Evolutionary conservation across 2,888 invertebrate genomes (phyloP).

Genomic region (Cheilosia scutellata): DNA sequence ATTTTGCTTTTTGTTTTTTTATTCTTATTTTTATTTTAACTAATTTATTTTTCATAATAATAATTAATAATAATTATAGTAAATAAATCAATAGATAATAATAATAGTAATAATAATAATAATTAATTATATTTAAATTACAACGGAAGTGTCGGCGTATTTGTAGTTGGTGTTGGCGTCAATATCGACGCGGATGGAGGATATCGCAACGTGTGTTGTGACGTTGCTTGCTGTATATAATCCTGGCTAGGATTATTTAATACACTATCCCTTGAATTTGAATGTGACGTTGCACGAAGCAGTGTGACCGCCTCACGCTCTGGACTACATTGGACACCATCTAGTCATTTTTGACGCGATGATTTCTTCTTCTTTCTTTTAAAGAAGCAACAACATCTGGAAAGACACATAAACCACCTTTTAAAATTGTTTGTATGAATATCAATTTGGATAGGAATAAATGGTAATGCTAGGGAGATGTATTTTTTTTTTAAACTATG

Average conservation of each 20-base stretch:
- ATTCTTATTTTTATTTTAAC: conserved; percentile 44
- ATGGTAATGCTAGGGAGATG: conserved; percentile 53
- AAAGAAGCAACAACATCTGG: conserved; percentile 99
- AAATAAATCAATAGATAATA: conserved; percentile 79
- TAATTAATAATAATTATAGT: conserved; percentile 82
- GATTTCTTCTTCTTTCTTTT: conserved; percentile 99
- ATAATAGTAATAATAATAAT: conserved; percentile 76
- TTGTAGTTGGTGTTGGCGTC: conserved; percentile 85
- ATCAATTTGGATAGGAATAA: conserved; percentile 31
- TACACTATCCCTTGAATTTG: conserved; percentile 86
- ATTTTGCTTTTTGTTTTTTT: conserved; percentile 52
- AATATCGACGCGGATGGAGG: conserved; percentile 85
- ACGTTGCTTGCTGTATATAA: conserved; percentile 85
- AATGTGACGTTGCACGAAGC: conserved; percentile 87
- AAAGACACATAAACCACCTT: conserved; percentile 79
- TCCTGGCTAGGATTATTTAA: conserved; percentile 85
- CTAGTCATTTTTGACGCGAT: conserved; percentile 95
- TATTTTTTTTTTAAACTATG: no score
- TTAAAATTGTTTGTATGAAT: conserved; percentile 69
- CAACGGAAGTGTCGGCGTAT: conserved; percentile 85
- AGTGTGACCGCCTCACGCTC: conserved; percentile 87
- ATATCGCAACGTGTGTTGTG: conserved; percentile 85
- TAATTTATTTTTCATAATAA: conserved; percentile 77
- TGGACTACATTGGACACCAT: conserved; percentile 87
- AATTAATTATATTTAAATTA: conserved; percentile 81